A percentile compares a stretch with the other conserved stretches of the same genome.
Evolutionary conservation across 2,113 vertebrate genomes (phyloP).

Genomic region (Atherinomorus stipes): DNA sequence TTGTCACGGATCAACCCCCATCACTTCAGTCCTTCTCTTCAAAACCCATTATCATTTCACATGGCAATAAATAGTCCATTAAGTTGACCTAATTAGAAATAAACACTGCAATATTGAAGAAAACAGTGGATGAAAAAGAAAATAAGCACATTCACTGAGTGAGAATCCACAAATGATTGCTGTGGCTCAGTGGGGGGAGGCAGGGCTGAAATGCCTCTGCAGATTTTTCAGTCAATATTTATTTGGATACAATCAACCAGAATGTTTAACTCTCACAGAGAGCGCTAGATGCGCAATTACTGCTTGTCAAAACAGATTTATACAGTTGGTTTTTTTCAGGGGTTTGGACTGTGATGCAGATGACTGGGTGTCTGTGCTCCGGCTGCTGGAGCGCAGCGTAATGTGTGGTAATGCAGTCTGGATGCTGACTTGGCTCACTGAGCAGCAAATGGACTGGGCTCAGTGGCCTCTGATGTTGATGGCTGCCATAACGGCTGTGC

Average conservation of each 20-base stretch:
- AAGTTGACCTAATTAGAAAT: constrained; percentile 50
- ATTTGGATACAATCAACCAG: constrained; percentile 44
- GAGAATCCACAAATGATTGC: constrained; percentile 20
- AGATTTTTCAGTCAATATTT: constrained; percentile 50
- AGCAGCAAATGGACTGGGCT: constrained; percentile 38
- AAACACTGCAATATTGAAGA: constrained; percentile 13
- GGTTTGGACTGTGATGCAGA: neutral
- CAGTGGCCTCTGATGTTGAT: constrained; percentile 19
- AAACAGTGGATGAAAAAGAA: neutral
- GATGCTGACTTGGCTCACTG: constrained; percentile 19
- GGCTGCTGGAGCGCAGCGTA: constrained; percentile 3
- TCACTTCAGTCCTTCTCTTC: neutral
- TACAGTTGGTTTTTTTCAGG: neutral
- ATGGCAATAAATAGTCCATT: constrained; percentile 37
- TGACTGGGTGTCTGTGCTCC: constrained; percentile 12
- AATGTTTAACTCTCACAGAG: constrained; percentile 38
- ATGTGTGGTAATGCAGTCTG: constrained; percentile 39
- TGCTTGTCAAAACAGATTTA: constrained; percentile 48
- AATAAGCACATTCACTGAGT: constrained; percentile 7
- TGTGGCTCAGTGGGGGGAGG: neutral
- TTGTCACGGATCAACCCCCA: neutral
- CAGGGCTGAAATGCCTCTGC: constrained; percentile 15
- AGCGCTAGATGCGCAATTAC: constrained; percentile 50
- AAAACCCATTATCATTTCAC: constrained; percentile 38
- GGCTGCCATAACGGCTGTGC: neutral